phyloP scores from a whole-genome alignment of 2,113 vertebrate species.

The Burhinus bistriatus region DNA sequence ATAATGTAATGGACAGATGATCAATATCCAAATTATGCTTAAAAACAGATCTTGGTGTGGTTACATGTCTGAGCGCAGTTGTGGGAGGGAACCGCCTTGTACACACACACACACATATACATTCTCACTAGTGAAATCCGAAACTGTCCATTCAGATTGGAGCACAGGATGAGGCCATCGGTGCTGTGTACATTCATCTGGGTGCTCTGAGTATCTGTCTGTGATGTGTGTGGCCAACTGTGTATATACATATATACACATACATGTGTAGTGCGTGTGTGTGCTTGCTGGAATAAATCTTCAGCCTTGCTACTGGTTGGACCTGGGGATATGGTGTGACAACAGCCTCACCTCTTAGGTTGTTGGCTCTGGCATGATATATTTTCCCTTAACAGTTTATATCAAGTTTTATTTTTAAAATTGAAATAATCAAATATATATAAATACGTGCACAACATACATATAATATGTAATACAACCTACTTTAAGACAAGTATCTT shows the following conservation, averaged over 20 bases:
- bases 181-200: neutral
- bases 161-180: neutral
- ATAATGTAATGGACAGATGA: neutral
- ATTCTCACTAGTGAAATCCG: neutral
- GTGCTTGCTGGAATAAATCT: neutral
- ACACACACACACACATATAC: no score
- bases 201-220: neutral
- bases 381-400: neutral
- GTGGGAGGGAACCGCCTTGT: neutral
- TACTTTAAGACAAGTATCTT: neutral
- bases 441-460: neutral
- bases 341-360: neutral
- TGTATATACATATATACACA: no score
- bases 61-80: neutral
- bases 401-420: neutral
- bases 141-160: rapidly evolving
- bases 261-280: rapidly evolving
- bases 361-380: neutral
- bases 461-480: neutral
- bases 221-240: no score
- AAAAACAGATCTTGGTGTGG: neutral
- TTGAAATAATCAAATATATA: neutral
- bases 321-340: rapidly evolving
- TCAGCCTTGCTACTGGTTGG: neutral
- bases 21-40: neutral